Base-by-base conservation (phyloP, 2,113 vertebrate genomes). In the Scytalopus superciliaris region DNA sequence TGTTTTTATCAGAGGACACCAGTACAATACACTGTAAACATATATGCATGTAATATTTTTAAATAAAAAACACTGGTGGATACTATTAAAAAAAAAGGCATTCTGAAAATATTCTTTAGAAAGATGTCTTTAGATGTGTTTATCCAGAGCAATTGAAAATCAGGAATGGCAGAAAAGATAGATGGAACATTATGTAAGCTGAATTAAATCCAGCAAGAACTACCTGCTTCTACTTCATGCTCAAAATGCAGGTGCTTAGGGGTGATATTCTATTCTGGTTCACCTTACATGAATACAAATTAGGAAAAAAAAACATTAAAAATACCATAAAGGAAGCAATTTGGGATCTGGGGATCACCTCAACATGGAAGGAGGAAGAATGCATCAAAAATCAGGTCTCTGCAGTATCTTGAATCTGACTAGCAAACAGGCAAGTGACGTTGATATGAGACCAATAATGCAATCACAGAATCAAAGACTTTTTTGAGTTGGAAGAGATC, bases 71-170 rank as follows among this genome's bases (percentile, higher is more conserved):
- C 15, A 10, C 1, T 8, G 17, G 12, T 2, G 18, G n/a, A 63
- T 37, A 47, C 1, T 35, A 60, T 3, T 42, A 5, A 30, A 28
- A 75, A 27, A 31, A 62, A 40, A 72, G 27, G 4, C 0, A 0
- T 14, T 86, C 22, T 69, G 40, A 44, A 8, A 86, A 49, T 7
- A 30, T n/a, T 60, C 6, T 37, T 80, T 66, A 76, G 33, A 90
- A 90, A 53, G 16, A 62, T 19, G 15, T 18, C 10, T 37, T 62
- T 40, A 40, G 10, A 35, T 25, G 4, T 19, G 19, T 44, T 83
- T 69, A 56, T 44, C 33, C n/a, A 72, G 35, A 70, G 27, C 11
- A 72, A 59, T 22, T 60, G 63, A 80, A 53, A 62, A 49, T 55
- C 70, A 83, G 5, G 5, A 85, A 15, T 42, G 31, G 18, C 12